Conservation (phyloP, 2,113 vertebrate genomes). For the Argyrosomus japonicus region DNA sequence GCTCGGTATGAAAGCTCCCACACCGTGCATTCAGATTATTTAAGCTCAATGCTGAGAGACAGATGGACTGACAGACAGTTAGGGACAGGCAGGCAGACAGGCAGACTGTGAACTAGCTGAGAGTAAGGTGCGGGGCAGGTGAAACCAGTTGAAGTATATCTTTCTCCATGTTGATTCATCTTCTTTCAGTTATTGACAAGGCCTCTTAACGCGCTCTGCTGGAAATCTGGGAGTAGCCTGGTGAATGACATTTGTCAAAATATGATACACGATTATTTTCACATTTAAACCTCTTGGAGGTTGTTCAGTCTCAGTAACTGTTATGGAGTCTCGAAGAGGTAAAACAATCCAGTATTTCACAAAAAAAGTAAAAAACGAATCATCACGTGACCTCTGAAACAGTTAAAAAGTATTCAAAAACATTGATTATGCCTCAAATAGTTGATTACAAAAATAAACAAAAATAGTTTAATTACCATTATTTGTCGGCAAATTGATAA, state of each 20-base stretch:
- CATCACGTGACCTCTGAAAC: neutral
- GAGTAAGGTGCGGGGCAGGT: slow-evolving; percentile 20
- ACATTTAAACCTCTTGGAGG: neutral
- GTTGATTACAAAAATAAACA: neutral
- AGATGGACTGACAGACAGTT: slow-evolving; percentile 26
- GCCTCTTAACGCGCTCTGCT: neutral
- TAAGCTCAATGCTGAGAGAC: slow-evolving; percentile 58
- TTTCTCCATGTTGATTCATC: neutral
- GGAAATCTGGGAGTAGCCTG: neutral
- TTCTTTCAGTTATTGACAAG: neutral
- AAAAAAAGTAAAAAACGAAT: neutral
- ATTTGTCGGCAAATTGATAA: too few relatives aligned
- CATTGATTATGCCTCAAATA: neutral
- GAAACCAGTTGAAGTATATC: neutral
- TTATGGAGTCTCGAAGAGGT: neutral
- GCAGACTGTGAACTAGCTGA: neutral
- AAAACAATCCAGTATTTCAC: neutral
- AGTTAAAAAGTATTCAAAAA: too few relatives aligned
- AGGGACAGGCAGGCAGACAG: neutral
- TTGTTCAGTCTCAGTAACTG: neutral
- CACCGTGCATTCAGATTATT: slow-evolving; percentile 34
- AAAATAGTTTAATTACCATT: too few relatives aligned
- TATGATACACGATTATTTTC: neutral
- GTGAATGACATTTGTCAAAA: neutral
- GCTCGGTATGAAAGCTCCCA: slow-evolving; percentile 15